Conservation (phyloP, 2,113 vertebrate genomes). For the Cairina moschata region DNA sequence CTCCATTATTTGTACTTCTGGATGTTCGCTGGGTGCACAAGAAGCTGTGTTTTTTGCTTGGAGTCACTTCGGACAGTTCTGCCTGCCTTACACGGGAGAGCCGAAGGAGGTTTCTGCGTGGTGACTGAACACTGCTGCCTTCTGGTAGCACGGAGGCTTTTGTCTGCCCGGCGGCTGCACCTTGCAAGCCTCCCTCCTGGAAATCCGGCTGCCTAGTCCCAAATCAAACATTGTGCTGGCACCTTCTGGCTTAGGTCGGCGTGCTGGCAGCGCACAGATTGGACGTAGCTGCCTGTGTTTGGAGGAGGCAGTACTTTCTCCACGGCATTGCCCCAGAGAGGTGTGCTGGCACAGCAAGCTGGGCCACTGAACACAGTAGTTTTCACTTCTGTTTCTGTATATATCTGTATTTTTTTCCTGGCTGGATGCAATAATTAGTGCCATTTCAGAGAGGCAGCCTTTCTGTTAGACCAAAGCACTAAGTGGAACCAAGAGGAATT, state of each 20-base stretch:
- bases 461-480: background rate
- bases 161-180: rapidly evolving
- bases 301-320: background rate
- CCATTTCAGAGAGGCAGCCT: background rate
- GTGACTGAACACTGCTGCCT: rapidly evolving
- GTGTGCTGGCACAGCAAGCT: background rate
- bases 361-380: background rate
- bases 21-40: background rate
- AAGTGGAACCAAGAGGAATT: background rate
- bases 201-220: background rate
- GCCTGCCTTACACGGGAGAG: background rate
- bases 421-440: background rate
- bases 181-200: background rate
- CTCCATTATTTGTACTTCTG: background rate
- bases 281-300: rapidly evolving
- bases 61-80: background rate
- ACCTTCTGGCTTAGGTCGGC: background rate
- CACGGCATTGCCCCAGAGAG: background rate
- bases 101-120: rapidly evolving
- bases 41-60: background rate
- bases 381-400: background rate
- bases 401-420: background rate
- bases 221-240: background rate
- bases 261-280: background rate
- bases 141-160: background rate